Evolutionary conservation across 2,888 invertebrate species (phyloP), one percentile per base, ranked within the genome.

Genomic region (Malacosoma neustria): DNA sequence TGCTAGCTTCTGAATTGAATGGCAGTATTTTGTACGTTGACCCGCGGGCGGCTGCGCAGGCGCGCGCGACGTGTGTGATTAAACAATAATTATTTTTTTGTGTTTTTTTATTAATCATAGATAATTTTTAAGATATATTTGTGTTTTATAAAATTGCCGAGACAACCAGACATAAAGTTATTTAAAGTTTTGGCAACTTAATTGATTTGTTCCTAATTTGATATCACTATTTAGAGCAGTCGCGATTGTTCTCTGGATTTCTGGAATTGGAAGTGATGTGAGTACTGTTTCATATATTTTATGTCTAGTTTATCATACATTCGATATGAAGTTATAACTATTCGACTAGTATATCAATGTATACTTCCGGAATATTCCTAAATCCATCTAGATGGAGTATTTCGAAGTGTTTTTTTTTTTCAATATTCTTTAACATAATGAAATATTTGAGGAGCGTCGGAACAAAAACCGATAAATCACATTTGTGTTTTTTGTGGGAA

Each of bases 1-100:
- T 56, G 54, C 61, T 58, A 60, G 67, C 61, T 66, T 57, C 65
- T 54, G 61, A 22, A 22, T 22, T 22, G 22, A 55, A 53, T 64
- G 63, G 61, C 57, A 63, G 65, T 72, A 63, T 68, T 70, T 72
- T 79, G 79, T 79, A 54, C 77, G 67, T 74, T 79, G 79, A 80
- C 74, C 80, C 66, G 63, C 51, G 61, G 47, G 46, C 57, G 60
- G 61, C 43, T 61, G 65, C 58, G 61, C 54, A 43, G 45, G 49
- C 61, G 57, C 54, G 57, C 55, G 54, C 55, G 48, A 39, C 38
- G 43, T 33, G 32, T n/a, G 13, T n/a, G 13, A 22, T 22, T 22
- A 5, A 22, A 7, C 6, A 22, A 7, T 3, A 22, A 22, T 7
- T 22, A 22, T 22, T 2, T 22, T 9, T 22, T 5, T 22, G 22